Conservation (phyloP, 2,113 vertebrate genomes). For the Neoarius graeffei region DNA sequence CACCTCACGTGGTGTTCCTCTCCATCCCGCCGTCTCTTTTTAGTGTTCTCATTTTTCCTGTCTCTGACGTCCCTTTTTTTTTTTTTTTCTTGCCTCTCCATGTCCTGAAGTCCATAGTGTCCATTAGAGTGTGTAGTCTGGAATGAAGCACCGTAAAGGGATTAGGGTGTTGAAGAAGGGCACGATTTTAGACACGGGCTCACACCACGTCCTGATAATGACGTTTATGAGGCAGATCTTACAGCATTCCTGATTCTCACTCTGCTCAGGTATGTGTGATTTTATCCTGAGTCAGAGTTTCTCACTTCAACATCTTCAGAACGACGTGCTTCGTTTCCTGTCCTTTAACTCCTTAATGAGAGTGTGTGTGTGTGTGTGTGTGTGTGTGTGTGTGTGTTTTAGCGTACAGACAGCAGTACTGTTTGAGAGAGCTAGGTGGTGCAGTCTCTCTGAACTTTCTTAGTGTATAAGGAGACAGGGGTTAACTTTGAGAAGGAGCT, state of each 20-base stretch:
- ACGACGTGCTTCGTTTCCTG: conserved; percentile 55
- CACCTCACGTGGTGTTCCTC: background rate
- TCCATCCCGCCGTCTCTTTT: background rate
- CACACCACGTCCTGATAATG: background rate
- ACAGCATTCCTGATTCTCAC: background rate
- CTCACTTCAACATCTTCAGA: conserved; percentile 39
- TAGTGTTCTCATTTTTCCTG: background rate
- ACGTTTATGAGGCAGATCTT: background rate
- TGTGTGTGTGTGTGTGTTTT: background rate
- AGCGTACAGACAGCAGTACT: background rate
- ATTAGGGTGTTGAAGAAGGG: background rate
- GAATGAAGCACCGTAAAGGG: background rate
- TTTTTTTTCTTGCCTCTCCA: background rate
- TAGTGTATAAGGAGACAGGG: background rate
- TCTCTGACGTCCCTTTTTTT: background rate
- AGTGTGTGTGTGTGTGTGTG: background rate
- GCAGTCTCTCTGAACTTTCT: background rate
- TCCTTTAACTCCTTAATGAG: conserved; percentile 6
- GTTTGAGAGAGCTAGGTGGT: background rate
- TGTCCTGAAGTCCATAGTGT: background rate
- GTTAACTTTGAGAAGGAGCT: conserved; percentile 4
- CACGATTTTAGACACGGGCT: background rate
- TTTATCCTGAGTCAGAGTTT: conserved; percentile 12
- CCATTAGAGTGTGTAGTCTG: background rate
- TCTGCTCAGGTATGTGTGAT: conserved; percentile 33